Percentiles rank a stretch among this genome's conserved stretches.
Evolutionary conservation across 35 echinoderm and acorn worm genomes (phyloP).

Genomic region (Acanthaster planci): DNA sequence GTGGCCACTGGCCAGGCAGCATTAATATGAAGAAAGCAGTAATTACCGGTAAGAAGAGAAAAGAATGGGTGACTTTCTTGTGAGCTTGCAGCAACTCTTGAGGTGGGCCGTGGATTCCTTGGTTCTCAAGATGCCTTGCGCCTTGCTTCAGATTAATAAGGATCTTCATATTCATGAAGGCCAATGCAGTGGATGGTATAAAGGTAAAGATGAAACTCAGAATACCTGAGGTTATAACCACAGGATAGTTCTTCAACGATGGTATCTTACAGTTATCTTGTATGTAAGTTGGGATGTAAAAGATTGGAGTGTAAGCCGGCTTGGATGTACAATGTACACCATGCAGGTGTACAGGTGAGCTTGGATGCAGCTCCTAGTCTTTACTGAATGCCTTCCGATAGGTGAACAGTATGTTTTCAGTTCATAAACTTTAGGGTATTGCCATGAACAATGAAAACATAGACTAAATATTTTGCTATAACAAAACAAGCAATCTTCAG

Average conservation of each 20-base stretch:
- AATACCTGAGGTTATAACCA: too few relatives aligned
- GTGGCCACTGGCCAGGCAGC: neutral
- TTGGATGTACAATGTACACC: too few relatives aligned
- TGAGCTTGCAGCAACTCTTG: neutral
- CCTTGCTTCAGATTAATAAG: neutral
- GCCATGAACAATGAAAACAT: too few relatives aligned
- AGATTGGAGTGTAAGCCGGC: neutral
- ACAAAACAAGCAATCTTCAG: too few relatives aligned
- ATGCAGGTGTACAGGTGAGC: too few relatives aligned
- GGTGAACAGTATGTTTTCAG: too few relatives aligned
- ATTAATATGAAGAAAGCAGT: neutral
- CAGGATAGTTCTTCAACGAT: neutral
- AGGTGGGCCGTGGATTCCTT: slow-evolving; percentile 4
- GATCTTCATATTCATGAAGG: neutral
- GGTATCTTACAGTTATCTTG: neutral
- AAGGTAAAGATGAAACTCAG: neutral
- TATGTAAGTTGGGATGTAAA: neutral
- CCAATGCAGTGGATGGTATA: neutral
- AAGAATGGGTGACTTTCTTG: neutral
- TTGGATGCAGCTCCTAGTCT: too few relatives aligned
- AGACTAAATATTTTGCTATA: too few relatives aligned
- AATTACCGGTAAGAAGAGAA: neutral
- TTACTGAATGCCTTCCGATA: too few relatives aligned
- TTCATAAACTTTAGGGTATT: too few relatives aligned
- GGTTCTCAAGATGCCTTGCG: neutral